A percentile compares a stretch with the other conserved stretches of the same genome.
Conservation (phyloP, 2,888 invertebrate genomes). For the Drosophila limbata region DNA sequence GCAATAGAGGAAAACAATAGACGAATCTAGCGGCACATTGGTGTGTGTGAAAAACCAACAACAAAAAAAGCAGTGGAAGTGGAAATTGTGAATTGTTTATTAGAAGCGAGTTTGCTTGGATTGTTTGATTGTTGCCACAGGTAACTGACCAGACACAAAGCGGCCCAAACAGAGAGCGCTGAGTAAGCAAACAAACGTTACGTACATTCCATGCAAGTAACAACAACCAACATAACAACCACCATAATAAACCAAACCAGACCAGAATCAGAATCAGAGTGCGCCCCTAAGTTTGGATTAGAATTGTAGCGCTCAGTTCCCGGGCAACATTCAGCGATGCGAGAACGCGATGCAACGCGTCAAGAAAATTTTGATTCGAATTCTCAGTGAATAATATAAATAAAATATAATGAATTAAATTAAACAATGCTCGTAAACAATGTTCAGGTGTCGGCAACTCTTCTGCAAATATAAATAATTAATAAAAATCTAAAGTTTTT, state of each 20-base stretch:
- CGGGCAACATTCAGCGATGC: conserved; percentile 72
- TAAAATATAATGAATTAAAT: conserved; percentile 7
- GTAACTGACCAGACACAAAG: conserved; percentile 84
- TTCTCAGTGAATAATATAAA: conserved; percentile 1
- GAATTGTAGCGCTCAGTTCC: conserved; percentile 75
- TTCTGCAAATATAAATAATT: neutral
- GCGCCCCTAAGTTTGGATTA: conserved; percentile 67
- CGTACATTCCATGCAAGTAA: conserved; percentile 3
- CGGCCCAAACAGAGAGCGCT: conserved; percentile 82
- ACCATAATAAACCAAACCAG: conserved; percentile 46
- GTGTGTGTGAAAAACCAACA: conserved; percentile 27
- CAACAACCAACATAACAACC: conserved; percentile 49
- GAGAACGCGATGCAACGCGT: conserved; percentile 51
- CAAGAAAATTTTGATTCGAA: neutral
- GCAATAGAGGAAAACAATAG: conserved; percentile 32
- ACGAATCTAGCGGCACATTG: conserved; percentile 59
- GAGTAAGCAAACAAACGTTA: conserved; percentile 45
- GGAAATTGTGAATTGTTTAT: conserved; percentile 59
- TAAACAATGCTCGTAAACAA: conserved; percentile 5
- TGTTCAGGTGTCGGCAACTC: conserved; percentile 16
- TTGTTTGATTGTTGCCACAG: conserved; percentile 82
- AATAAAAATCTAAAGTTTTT: conserved; percentile 1
- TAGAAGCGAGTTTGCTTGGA: conserved; percentile 52
- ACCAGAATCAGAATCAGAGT: conserved; percentile 38
- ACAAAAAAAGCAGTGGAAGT: conserved; percentile 47